Conservation (phyloP, 2,888 invertebrate species). For the Lithophane semibrunnea region DNA sequence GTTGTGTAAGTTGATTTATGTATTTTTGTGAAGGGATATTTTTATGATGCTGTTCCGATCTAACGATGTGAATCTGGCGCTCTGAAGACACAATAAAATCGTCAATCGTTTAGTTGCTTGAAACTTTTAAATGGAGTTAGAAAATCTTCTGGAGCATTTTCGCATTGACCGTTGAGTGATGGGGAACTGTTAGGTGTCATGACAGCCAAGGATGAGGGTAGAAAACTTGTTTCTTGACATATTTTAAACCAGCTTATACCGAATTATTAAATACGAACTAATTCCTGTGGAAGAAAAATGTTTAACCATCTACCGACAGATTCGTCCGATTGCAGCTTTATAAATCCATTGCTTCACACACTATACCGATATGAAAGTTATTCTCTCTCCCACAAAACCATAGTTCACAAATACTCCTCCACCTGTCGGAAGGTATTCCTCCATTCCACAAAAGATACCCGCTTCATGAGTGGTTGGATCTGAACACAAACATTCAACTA, state of each 20-base stretch:
- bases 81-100: not conserved
- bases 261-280: no score
- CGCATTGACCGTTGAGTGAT: not conserved
- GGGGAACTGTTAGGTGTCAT: not conserved
- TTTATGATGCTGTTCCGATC: conserved; percentile 10
- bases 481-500: conserved; percentile 79
- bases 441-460: conserved; percentile 56
- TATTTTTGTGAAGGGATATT: conserved; percentile 25
- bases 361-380: not conserved
- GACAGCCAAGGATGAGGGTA: not conserved
- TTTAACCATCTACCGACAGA: not conserved
- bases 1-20: conserved; percentile 38
- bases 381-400: not conserved
- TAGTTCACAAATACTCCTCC: conserved; percentile 26
- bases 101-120: not conserved
- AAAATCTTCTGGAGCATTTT: not conserved
- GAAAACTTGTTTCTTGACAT: not conserved
- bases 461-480: conserved; percentile 70
- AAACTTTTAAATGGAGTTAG: not conserved
- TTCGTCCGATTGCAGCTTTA: not conserved
- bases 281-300: not conserved
- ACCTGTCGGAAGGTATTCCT: conserved; percentile 50
- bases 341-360: not conserved
- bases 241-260: no score
- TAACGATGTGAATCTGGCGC: not conserved